These are phyloP conservation scores for Phaethornis superciliosus DNA, from an alignment of 2,113 vertebrate genomes.

Conservation along the genomic window DNA sequence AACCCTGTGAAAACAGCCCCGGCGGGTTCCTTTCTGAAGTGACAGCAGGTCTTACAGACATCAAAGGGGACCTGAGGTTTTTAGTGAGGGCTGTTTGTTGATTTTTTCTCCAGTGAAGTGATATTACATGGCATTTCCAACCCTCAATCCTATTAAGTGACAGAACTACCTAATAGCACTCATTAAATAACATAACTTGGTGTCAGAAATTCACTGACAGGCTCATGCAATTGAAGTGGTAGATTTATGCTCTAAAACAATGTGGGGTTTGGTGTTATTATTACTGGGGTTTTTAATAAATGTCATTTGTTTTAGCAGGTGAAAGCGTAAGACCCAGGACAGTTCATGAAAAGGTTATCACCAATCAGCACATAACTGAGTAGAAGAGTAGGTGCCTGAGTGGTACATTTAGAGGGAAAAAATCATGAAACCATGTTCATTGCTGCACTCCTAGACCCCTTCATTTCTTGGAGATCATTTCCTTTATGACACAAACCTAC, in stretches of 20 bases:
- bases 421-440: not conserved
- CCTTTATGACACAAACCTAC: not conserved
- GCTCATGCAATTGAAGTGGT: constrained; percentile 11
- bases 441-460: not conserved
- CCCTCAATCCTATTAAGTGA: constrained; percentile 71
- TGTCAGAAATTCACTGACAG: constrained; percentile 63
- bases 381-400: not conserved
- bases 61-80: constrained; percentile 27
- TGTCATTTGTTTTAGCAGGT: constrained; percentile 56
- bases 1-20: constrained; percentile 32
- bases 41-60: constrained; percentile 35
- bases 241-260: constrained; percentile 48
- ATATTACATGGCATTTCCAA: constrained; percentile 72
- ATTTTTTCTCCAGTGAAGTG: constrained; percentile 65
- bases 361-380: not conserved
- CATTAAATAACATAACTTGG: constrained; percentile 68
- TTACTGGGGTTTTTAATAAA: not conserved
- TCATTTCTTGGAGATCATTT: not conserved
- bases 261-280: not conserved
- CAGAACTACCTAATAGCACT: constrained; percentile 70
- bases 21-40: constrained; percentile 31
- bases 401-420: not conserved
- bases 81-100: constrained; percentile 63
- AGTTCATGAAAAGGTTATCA: constrained; percentile 21
- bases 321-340: not conserved